Conservation (phyloP, 2,888 invertebrate species). For the Caradrina clavipalpis region DNA sequence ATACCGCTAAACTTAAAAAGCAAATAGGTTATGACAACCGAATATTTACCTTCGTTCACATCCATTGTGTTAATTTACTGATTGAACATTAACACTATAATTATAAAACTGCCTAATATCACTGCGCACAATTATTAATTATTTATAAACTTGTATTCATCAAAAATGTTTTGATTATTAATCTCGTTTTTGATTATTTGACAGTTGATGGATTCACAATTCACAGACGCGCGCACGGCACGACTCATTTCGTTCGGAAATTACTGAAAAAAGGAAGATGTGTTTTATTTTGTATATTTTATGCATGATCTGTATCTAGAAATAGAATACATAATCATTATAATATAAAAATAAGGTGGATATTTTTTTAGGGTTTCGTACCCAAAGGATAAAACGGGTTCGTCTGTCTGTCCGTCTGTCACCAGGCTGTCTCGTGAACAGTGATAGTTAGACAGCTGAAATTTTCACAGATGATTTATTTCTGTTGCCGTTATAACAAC, state of each 20-base stretch:
- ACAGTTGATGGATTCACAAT: constrained; percentile 51
- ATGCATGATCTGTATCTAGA: too few species aligned
- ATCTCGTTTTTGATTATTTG: constrained; percentile 51
- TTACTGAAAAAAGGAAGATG: neutral
- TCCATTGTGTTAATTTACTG: constrained; percentile 73
- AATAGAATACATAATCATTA: too few species aligned
- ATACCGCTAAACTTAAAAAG: constrained; percentile 62
- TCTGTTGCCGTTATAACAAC: too few species aligned
- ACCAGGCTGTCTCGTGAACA: too few species aligned
- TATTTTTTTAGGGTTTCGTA: too few species aligned
- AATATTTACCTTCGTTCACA: constrained; percentile 82
- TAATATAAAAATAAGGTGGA: too few species aligned
- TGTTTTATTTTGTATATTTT: too few species aligned
- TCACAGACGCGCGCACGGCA: constrained; percentile 50
- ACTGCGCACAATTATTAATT: constrained; percentile 24
- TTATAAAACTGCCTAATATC: constrained; percentile 20
- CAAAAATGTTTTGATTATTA: constrained; percentile 49
- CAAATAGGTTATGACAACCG: constrained; percentile 60
- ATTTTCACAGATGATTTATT: too few species aligned
- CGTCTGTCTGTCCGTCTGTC: too few species aligned
- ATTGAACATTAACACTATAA: constrained; percentile 34
- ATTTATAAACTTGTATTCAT: neutral
- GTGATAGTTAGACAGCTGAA: too few species aligned
- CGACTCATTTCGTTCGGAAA: constrained; percentile 48
- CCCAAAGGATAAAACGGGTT: too few species aligned